phyloP scores from a whole-genome alignment of 2,113 vertebrate species.

The Saguinus midas region DNA sequence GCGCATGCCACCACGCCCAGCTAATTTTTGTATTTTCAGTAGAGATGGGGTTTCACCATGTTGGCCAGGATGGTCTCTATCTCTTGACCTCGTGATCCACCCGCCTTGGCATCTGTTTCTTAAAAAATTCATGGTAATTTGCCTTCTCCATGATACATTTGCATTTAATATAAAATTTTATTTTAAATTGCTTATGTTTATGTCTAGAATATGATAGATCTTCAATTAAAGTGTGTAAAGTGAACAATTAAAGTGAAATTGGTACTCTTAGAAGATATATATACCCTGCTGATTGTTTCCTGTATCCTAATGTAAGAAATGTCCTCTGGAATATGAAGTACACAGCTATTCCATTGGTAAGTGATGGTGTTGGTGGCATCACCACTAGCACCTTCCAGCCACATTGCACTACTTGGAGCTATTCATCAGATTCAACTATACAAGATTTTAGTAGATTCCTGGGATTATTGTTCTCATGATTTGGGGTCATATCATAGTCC shows the following conservation, averaged over 20 bases:
- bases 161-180: neutral
- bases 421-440: neutral
- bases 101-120: neutral
- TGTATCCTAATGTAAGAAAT: neutral
- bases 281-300: neutral
- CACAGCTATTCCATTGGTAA: accelerated
- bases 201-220: neutral
- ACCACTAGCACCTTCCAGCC: neutral
- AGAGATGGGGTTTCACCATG: too few species aligned
- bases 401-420: neutral
- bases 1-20: too few species aligned
- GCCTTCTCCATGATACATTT: neutral
- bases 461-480: neutral
- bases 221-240: neutral
- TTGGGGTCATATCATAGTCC: neutral
- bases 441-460: neutral
- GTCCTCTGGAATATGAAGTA: neutral
- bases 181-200: neutral
- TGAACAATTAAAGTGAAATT: neutral
- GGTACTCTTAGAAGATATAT: neutral
- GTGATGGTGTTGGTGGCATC: neutral
- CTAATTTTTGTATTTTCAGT: too few species aligned
- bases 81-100: too few species aligned
- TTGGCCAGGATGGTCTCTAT: too few species aligned
- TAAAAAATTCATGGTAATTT: neutral